Base-by-base conservation (phyloP, 2,797 vertebrate genomes). In the Neoniphon sammara region DNA sequence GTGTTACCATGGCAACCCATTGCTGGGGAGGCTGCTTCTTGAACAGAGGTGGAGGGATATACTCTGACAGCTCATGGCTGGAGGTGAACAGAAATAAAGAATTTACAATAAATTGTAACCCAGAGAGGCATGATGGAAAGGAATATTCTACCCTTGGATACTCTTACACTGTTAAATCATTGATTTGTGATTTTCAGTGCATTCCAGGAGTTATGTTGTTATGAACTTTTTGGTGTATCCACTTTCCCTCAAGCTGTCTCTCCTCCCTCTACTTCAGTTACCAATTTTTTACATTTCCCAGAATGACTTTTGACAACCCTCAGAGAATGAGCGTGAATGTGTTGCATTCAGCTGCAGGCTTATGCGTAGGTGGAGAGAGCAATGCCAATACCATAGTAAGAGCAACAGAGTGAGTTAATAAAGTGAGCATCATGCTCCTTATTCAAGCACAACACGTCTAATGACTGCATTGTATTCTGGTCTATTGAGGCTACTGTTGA, bases 21-120 rank as follows among this genome's bases (percentile, higher is more conserved):
- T 95, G 93, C 42, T 96, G 95, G 0, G 95, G 92, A 0, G 94
- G 93, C 86, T 95, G 94, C 69, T 93, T 94, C 70, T 82, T 88
- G 84, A 95, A 98, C 60, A 98, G 91, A 88, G 96, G 95, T 0
- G 95, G 81, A 0, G 97, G 95, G 68, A 99, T 84, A 78, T 97
- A 98, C 56, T 97, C 97, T 20, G 96, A 96, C 77, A 97, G 86
- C 85, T 99, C 97, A 66, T 95, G 91, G 89, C 97, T 98, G 85
- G 57, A 77, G 30, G 44, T 11, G 0, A 63, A 53, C 3, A 72
- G 58, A 70, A 54, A 82, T 39, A 62, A 18, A 60, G 46, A 52
- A 21, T 25, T n/a, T 23, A 25, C 82, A 82, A 85, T 81, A 68
- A 87, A 87, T 70, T 77, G 36, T 31, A 69, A 70, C 73, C 39